A percentile compares a stretch with the other conserved stretches of the same genome.
Evolutionary conservation across 2,888 invertebrate genomes (phyloP).

Genomic region (Corbicula japonica): DNA sequence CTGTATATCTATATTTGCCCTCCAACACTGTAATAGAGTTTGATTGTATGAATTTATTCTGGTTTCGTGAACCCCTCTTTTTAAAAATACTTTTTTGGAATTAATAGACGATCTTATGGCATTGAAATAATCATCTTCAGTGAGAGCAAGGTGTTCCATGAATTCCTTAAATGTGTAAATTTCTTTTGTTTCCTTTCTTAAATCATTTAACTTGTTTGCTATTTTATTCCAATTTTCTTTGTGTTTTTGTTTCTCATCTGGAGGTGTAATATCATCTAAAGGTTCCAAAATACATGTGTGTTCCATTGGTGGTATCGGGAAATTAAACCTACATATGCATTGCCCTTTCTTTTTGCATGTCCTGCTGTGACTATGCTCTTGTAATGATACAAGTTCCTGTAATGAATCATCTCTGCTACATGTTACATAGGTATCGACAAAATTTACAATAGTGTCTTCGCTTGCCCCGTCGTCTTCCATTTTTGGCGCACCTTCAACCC

Average conservation of each 20-base stretch:
- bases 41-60: conserved; percentile 64
- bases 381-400: conserved; percentile 10
- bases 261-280: not conserved
- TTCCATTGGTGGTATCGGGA: conserved; percentile 49
- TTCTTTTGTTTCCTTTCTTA: not conserved
- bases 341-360: conserved; percentile 47
- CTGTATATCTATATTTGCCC: conserved; percentile 67
- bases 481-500: conserved; percentile 46
- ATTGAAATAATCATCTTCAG: conserved; percentile 43
- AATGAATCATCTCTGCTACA: conserved; percentile 22
- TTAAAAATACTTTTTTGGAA: conserved; percentile 55
- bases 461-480: conserved; percentile 2
- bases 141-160: conserved; percentile 37
- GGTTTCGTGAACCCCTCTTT: conserved; percentile 41
- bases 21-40: conserved; percentile 48
- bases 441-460: conserved; percentile 19
- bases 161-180: conserved; percentile 24
- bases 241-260: not conserved
- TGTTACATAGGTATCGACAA: conserved; percentile 45
- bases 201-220: conserved; percentile 5
- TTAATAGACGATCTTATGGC: conserved; percentile 38
- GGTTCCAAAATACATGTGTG: conserved; percentile 39
- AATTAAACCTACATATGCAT: conserved; percentile 41
- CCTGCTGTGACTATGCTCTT: conserved; percentile 26
- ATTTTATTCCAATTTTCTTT: conserved; percentile 13